Conservation (phyloP, 2,888 invertebrate genomes). For the Drosophila aldrichi region DNA sequence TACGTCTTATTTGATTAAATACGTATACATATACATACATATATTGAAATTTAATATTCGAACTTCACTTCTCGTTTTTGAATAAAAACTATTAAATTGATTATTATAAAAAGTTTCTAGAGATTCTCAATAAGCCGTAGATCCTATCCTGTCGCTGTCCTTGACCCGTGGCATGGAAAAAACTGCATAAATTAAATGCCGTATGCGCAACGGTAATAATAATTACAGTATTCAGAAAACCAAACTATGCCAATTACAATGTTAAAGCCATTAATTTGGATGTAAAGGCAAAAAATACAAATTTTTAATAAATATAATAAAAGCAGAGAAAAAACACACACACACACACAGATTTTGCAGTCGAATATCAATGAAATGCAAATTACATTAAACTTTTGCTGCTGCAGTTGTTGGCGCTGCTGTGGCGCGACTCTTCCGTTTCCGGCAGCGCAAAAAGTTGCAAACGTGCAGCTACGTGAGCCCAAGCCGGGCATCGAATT, state of each 20-base stretch:
- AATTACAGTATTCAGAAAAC: background rate
- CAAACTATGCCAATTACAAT: conserved; percentile 5
- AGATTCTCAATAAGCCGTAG: background rate
- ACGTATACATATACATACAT: background rate
- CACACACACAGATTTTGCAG: conserved; percentile 23
- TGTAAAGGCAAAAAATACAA: background rate
- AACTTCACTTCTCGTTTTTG: background rate
- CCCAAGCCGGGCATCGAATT: conserved; percentile 22
- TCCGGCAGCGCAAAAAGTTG: conserved; percentile 67
- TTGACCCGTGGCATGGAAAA: conserved; percentile 10
- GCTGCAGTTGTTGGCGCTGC: conserved; percentile 26
- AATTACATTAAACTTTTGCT: conserved; percentile 62
- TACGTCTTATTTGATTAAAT: too few relatives aligned
- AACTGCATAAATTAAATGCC: conserved; percentile 48
- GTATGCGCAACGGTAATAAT: background rate
- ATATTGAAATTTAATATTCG: background rate
- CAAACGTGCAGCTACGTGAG: conserved; percentile 60
- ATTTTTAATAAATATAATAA: conserved; percentile 14
- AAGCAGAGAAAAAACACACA: background rate
- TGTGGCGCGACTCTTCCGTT: conserved; percentile 50
- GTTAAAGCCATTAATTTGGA: conserved; percentile 4
- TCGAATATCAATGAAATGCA: conserved; percentile 65
- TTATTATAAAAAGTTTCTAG: background rate
- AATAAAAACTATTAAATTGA: background rate
- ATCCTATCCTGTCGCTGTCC: background rate